Evolutionary conservation across 2,113 vertebrate species (phyloP).

Genomic region (Odontophorus gujanensis): DNA sequence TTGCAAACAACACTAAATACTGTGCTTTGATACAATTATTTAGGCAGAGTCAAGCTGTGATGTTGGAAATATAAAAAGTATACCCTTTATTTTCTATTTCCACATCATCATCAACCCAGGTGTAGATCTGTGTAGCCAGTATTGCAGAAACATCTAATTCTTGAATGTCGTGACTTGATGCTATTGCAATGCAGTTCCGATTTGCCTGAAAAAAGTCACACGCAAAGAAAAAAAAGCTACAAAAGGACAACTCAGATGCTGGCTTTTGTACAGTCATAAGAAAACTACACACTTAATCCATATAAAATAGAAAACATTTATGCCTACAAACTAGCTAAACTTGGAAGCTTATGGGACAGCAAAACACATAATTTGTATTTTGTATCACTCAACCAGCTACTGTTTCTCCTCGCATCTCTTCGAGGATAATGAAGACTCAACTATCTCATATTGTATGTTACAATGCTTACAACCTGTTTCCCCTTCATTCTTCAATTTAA

Average conservation of each 20-base stretch:
- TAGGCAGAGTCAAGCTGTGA: not conserved
- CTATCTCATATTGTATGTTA: not conserved
- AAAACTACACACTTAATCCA: not conserved
- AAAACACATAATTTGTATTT: not conserved
- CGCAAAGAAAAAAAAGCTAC: not conserved
- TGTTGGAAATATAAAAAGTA: not conserved
- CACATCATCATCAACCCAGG: conserved; percentile 94
- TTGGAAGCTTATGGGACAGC: not conserved
- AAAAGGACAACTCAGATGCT: not conserved
- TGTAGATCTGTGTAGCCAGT: conserved; percentile 93
- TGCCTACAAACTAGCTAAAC: not conserved
- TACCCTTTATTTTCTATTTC: conserved; percentile 93
- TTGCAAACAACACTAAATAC: not conserved
- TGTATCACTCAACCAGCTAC: not conserved
- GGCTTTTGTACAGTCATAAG: not conserved
- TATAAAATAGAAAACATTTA: not conserved
- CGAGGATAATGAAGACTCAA: not conserved
- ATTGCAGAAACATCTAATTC: conserved; percentile 97
- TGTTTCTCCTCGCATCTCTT: not conserved
- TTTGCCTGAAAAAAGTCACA: conserved; percentile 86
- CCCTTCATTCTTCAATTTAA: not conserved
- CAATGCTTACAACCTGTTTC: not conserved
- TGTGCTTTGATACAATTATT: not conserved
- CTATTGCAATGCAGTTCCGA: conserved; percentile 96
- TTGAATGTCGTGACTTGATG: conserved; percentile 97